Percentiles rank a stretch among this genome's conserved stretches.
Evolutionary conservation across 1,140 invertebrate genomes (phyloP).

Genomic region (Chrysopa pallens): DNA sequence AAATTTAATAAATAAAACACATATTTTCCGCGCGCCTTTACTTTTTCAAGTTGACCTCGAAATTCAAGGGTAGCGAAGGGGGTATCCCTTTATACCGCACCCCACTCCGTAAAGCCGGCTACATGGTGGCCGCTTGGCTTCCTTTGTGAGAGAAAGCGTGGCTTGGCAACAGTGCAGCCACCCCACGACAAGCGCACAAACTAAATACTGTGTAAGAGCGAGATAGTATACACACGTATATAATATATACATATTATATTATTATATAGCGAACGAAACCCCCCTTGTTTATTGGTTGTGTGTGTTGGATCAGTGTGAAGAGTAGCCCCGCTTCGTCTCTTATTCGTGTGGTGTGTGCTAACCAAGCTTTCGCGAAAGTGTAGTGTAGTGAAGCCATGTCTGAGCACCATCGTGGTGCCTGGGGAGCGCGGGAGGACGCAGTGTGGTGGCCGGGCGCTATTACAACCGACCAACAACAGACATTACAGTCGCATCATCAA

Average conservation of each 20-base stretch:
- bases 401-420: slow-evolving; percentile 29
- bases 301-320: background rate
- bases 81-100: background rate
- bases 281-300: background rate
- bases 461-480: slow-evolving; percentile 29
- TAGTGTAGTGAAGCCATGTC: slow-evolving; percentile 14
- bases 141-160: background rate
- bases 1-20: too few species aligned
- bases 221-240: background rate
- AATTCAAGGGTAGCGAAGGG: slow-evolving; percentile 2
- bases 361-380: background rate
- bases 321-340: background rate
- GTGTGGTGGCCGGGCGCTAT: slow-evolving; percentile 36
- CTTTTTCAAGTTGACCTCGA: slow-evolving; percentile 1
- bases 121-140: background rate
- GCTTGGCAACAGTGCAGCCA: slow-evolving; percentile 1
- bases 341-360: too few species aligned
- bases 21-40: background rate
- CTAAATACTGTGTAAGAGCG: background rate
- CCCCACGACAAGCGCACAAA: slow-evolving; percentile 1
- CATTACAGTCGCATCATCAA: slow-evolving; percentile 29
- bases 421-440: slow-evolving; percentile 40
- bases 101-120: background rate
- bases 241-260: too few species aligned
- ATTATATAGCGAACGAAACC: too few species aligned